These are phyloP conservation scores for Coenonympha arcania DNA, from an alignment of 2,888 invertebrate species.

Conservation along the genomic window DNA sequence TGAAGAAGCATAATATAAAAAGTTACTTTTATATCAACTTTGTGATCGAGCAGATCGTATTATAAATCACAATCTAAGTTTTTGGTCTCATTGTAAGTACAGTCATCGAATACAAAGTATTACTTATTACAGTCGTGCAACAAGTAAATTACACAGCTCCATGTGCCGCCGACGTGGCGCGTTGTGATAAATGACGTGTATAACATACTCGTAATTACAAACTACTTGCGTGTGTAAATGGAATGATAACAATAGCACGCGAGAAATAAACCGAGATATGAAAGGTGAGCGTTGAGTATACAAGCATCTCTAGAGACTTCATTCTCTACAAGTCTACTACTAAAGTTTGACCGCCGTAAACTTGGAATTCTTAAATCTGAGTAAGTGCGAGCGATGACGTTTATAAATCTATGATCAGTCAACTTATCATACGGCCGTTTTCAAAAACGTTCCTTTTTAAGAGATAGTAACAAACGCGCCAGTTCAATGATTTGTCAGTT, in stretches of 20 bases:
- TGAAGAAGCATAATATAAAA: neutral
- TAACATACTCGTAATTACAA: neutral
- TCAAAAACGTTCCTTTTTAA: too few species aligned
- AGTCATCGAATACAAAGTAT: constrained; percentile 25
- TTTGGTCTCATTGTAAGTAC: constrained; percentile 25
- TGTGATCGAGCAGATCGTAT: neutral
- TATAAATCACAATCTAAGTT: constrained; percentile 26
- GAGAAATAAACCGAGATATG: neutral
- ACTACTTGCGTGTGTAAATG: neutral
- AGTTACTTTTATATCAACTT: neutral
- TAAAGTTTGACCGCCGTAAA: too few species aligned
- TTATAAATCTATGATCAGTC: too few species aligned
- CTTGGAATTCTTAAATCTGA: too few species aligned
- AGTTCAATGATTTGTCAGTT: too few species aligned
- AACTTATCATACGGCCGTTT: too few species aligned
- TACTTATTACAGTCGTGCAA: constrained; percentile 27
- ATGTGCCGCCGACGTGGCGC: constrained; percentile 31
- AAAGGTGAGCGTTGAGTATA: neutral
- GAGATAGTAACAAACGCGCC: too few species aligned
- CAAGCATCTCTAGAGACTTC: neutral
- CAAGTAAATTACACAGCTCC: constrained; percentile 36
- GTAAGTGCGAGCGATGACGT: too few species aligned
- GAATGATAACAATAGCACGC: neutral
- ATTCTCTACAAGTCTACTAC: too few species aligned
- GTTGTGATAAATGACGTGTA: neutral